Evolutionary conservation across 2,888 invertebrate species (phyloP), one percentile per base, ranked within the genome.

Genomic region (Incurvaria masculella): DNA sequence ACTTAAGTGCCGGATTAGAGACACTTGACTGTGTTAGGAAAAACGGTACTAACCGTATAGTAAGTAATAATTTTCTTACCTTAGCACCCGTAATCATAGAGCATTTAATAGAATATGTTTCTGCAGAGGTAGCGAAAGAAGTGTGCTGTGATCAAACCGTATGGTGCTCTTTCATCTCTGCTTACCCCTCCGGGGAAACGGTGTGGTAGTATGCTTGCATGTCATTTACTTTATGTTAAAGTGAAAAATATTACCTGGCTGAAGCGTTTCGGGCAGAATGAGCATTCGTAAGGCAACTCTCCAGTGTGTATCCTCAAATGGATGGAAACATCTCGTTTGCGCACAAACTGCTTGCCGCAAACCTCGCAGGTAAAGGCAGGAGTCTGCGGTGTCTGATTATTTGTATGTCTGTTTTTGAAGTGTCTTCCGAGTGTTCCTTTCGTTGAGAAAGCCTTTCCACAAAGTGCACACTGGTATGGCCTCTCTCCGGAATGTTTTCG

Each of bases 121-220:
- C n/a, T n/a, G n/a, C n/a, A n/a, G n/a, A n/a, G n/a, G n/a, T n/a
- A n/a, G n/a, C n/a, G n/a, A n/a, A n/a, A n/a, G n/a, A n/a, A n/a
- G n/a, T n/a, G n/a, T n/a, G n/a, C n/a, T n/a, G n/a, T n/a, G n/a
- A n/a, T n/a, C n/a, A n/a, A n/a, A n/a, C n/a, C n/a, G n/a, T n/a
- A n/a, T n/a, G n/a, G n/a, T n/a, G n/a, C n/a, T n/a, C n/a, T n/a
- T n/a, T n/a, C n/a, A n/a, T n/a, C n/a, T n/a, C n/a, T n/a, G n/a
- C n/a, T n/a, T n/a, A n/a, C n/a, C n/a, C n/a, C n/a, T n/a, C n/a
- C n/a, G n/a, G n/a, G n/a, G n/a, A n/a, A n/a, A n/a, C n/a, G 38
- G 19, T 33, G 45, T 49, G 14, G 48, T 46, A 19, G 52, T 52
- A 11, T 51, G 41, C 11, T 42, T 40, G 23, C 54, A 54, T 1